Evolutionary conservation across 2,797 vertebrate genomes (phyloP).

Genomic region (Sebastes itinus): DNA sequence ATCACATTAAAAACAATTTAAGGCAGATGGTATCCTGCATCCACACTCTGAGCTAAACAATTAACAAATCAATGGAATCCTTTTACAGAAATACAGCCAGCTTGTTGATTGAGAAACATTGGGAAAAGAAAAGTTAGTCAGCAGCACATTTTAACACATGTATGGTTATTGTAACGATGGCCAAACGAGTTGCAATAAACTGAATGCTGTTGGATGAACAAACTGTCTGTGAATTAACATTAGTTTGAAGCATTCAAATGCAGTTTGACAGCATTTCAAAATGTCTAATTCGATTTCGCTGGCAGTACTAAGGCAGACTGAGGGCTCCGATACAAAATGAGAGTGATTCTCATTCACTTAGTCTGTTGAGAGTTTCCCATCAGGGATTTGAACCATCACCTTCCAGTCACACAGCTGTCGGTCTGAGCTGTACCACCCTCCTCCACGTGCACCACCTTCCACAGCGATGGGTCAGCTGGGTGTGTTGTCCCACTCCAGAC

Average conservation of each 20-base stretch:
- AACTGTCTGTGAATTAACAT: not conserved
- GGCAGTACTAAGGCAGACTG: not conserved
- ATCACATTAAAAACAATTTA: constrained; percentile 1
- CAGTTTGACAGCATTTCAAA: not conserved
- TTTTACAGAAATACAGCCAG: not conserved
- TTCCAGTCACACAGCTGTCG: not conserved
- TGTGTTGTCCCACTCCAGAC: constrained; percentile 17
- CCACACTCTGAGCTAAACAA: not conserved
- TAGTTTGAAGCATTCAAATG: not conserved
- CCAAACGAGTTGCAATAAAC: not conserved
- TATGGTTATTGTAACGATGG: not conserved
- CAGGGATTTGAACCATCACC: not conserved
- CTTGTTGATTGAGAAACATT: not conserved
- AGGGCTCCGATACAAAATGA: not conserved
- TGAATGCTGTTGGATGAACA: not conserved
- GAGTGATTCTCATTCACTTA: not conserved
- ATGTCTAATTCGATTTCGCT: not conserved
- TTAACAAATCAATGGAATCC: not conserved
- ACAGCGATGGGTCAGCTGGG: not conserved
- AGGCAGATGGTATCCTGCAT: not conserved
- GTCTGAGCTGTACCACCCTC: not conserved
- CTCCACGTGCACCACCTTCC: not conserved
- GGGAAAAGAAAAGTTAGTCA: not conserved
- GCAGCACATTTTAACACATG: not conserved
- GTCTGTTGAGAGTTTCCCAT: not conserved